Base-by-base conservation (phyloP, 1,140 invertebrate genomes). In the Sitophilus oryzae region DNA sequence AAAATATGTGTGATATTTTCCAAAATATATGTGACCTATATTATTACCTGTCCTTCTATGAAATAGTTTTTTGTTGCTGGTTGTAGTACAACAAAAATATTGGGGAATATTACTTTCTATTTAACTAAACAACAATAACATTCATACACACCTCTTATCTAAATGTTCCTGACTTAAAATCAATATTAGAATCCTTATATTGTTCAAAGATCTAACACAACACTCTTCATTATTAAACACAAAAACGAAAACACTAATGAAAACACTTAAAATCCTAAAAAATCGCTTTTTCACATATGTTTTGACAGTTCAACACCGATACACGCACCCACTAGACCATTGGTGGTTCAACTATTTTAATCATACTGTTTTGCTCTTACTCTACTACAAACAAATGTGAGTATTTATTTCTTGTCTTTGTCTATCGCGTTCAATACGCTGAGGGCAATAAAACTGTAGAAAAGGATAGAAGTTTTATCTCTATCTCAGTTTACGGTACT, bases 291-390 rank as follows among this genome's bases (percentile, higher is more conserved):
- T 46, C 18, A 9, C 23, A 18, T 37, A 19, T 52, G 34, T 60
- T 60, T 60, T 60, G 58, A 60, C 58, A 60, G 58, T 52, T 49
- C 53, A 37, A 56, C 53, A 56, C 48, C 51, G 38, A 54, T 50
- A 59, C 58, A 44, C 54, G 54, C 54, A 56, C 54, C 54, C 46
- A 49, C 46, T 47, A 56, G 50, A 60, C 47, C 53, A 60, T 60
- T 60, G 52, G 49, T 52, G 42, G 52, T 56, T 56, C 58, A 60
- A 60, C 58, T 55, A 52, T 50, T 59, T 51, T 25, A 55, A 50
- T 51, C 54, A 49, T 10, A 55, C 52, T 44, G 44, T 40, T 58
- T 43, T 51, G 30, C n/a, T 19, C 38, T 40, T 35, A 20, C 30
- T 41, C 48, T 40, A 45, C 52, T 30, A 52, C 48, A 21, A 21